Evolutionary conservation across 2,888 invertebrate species (phyloP), one percentile per base, ranked within the genome.

Genomic region (Phanerotoma sp.): DNA sequence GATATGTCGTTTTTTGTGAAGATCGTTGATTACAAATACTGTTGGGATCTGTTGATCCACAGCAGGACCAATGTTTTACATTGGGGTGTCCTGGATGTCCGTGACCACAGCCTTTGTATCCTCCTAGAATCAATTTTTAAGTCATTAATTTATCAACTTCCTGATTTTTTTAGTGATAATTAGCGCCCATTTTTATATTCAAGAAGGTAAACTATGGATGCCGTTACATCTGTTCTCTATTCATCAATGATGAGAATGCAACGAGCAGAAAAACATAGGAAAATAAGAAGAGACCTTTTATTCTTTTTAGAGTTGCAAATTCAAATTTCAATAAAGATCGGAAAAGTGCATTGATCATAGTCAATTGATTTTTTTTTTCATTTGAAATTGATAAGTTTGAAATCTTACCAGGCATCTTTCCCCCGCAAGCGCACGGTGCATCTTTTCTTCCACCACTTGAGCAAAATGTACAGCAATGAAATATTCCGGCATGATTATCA

Each of bases 61-160:
- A 91, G 73, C 91, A 91, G 41, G 90, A 91, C 91, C 91, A 91
- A 79, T 91, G 91, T 9, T 87, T 81, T 57, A 84, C 78, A 55
- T 91, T 90, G 30, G 90, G 90, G 81, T 91, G 90, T 35, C 89
- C 90, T 45, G 82, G 79, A 77, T 91, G 90, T 2, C 90, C 90
- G 79, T 91, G 91, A 0, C 91, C 91, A 69, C 91, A 91, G 9
- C 91, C 90, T 78, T 66, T 71, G 58, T 79, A 79, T 38, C 79
- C 79, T 56, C 77, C 78, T 78, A 61, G 25, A 60, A 54, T 20
- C 33, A 44, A 28, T 7, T 30, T 21, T 40, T 4, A 4, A 51
- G 1, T 37, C 53, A 48, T 54, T 46, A 33, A 37, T 46, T 42
- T 5, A 35, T 35, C 16, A 7, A 35, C n/a, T n/a, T 11, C 5